phyloP scores from a whole-genome alignment of 2,113 vertebrate species.

The Rhodinocichla rosea region DNA sequence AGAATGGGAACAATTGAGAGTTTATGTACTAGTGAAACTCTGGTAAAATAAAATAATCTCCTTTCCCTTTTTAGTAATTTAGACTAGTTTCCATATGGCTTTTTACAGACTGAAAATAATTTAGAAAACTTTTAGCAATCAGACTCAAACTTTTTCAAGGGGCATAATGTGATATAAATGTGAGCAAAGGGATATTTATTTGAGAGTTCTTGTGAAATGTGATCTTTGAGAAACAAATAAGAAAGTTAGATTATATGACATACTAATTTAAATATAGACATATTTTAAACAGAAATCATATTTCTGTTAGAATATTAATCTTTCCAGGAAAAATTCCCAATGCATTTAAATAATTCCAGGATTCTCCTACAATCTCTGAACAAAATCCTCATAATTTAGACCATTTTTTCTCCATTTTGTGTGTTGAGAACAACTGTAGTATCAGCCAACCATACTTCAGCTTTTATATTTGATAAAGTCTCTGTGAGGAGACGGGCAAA shows the following conservation, averaged over 20 bases:
- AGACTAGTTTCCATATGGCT: background rate
- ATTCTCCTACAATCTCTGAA: background rate
- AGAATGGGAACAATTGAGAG: background rate
- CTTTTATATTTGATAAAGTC: background rate
- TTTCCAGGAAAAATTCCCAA: background rate
- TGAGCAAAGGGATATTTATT: background rate
- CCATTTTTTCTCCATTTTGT: background rate
- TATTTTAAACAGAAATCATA: background rate
- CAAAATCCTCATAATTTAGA: background rate
- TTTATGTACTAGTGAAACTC: background rate
- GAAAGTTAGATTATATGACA: background rate
- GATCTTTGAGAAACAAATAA: background rate
- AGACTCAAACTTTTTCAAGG: background rate
- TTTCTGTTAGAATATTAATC: background rate
- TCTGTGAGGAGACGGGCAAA: background rate
- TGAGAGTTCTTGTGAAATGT: background rate
- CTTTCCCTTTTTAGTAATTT: background rate
- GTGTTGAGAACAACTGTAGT: background rate
- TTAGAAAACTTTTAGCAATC: background rate
- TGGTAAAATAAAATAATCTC: background rate
- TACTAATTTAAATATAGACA: background rate
- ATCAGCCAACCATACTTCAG: background rate
- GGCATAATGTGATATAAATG: background rate
- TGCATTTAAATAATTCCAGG: background rate
- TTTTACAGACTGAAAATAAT: background rate